A percentile compares a stretch with the other conserved stretches of the same genome.
Evolutionary conservation across 2,113 vertebrate species (phyloP).

Genomic region (Halichoerus grypus): DNA sequence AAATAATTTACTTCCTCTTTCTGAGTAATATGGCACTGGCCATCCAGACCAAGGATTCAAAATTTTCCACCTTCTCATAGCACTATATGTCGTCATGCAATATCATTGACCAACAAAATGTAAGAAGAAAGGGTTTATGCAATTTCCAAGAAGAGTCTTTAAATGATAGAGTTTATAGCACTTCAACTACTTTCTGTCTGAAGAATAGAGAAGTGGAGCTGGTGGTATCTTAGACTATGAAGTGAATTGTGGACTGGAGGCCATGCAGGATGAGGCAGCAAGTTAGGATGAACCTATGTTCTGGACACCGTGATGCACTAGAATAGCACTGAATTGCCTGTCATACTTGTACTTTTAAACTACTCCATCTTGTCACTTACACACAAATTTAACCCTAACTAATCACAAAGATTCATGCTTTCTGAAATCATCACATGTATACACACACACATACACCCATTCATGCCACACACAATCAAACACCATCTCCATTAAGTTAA

Average conservation of each 20-base stretch:
- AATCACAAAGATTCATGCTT: neutral
- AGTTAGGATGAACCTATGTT: neutral
- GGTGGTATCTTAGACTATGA: neutral
- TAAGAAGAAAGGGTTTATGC: neutral
- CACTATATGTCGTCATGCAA: neutral
- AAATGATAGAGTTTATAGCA: neutral
- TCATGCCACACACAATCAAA: neutral
- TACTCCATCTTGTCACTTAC: neutral
- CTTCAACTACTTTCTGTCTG: neutral
- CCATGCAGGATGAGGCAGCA: neutral
- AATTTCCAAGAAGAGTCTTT: neutral
- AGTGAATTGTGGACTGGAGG: neutral
- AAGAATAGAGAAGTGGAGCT: neutral
- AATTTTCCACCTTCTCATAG: neutral
- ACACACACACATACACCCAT: neutral
- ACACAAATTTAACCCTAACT: neutral
- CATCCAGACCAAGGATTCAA: neutral
- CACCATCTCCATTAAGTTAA: neutral
- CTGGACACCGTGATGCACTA: neutral
- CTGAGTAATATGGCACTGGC: neutral
- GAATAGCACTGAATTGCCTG: neutral
- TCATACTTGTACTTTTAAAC: neutral
- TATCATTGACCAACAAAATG: neutral
- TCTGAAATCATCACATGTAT: neutral
- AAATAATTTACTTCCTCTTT: neutral